These are phyloP conservation scores for Paracentrotus lividus DNA, from an alignment of 53 echinoderm and acorn worm genomes.

Conservation along the genomic window DNA sequence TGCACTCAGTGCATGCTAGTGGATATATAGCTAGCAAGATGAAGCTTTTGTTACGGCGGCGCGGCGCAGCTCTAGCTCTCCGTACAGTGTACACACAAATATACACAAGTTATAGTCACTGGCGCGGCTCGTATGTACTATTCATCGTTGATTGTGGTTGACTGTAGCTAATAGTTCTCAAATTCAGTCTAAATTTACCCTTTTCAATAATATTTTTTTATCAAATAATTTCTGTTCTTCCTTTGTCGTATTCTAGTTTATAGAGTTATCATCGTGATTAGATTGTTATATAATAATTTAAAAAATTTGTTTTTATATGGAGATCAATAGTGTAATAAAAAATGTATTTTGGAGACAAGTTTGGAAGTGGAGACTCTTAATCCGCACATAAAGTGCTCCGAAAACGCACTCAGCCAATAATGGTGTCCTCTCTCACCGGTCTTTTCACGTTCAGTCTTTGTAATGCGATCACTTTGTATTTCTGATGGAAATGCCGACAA, in stretches of 20 bases:
- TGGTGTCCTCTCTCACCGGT: slow-evolving; percentile 25
- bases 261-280: too few relatives aligned
- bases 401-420: slow-evolving; percentile 49
- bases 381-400: slow-evolving; percentile 6
- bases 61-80: not conserved
- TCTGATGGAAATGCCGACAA: slow-evolving; percentile 46
- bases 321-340: not conserved
- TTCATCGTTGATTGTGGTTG: too few relatives aligned
- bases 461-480: slow-evolving; percentile 65
- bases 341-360: not conserved
- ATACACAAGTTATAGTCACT: not conserved
- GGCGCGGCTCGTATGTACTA: too few relatives aligned
- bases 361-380: not conserved
- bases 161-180: not conserved
- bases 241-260: too few relatives aligned
- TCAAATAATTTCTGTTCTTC: not conserved
- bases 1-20: not conserved
- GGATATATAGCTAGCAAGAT: not conserved
- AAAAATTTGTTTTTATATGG: not conserved
- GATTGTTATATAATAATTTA: too few relatives aligned
- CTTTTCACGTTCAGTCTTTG: slow-evolving; percentile 20
- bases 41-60: not conserved
- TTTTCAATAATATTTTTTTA: not conserved
- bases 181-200: not conserved
- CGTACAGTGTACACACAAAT: too few relatives aligned